A percentile compares a stretch with the other conserved stretches of the same genome.
phyloP scores from a whole-genome alignment of 2,888 invertebrate species.

The Sphecodes monilicornis region DNA sequence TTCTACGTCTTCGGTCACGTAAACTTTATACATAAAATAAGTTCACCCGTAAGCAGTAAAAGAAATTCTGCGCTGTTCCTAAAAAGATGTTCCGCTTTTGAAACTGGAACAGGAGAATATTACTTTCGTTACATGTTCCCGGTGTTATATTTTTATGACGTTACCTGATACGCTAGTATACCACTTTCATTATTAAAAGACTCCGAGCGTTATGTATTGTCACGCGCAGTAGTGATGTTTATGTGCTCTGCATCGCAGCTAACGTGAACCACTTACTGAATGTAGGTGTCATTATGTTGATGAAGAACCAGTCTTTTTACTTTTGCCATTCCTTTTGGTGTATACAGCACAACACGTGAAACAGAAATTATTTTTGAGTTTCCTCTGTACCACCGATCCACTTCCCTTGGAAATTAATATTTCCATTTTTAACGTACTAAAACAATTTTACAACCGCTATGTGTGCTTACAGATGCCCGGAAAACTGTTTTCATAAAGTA shows the following conservation, averaged over 20 bases:
- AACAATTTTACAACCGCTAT: background rate
- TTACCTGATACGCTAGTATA: constrained; percentile 1
- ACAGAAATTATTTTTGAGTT: background rate
- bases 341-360: background rate
- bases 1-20: background rate
- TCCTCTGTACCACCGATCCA: background rate
- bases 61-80: background rate
- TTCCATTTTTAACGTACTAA: background rate
- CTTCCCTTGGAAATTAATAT: background rate
- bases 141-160: constrained; percentile 3
- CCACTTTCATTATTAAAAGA: constrained; percentile 17
- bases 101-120: constrained; percentile 5
- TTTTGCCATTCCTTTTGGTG: background rate
- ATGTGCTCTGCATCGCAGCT: background rate
- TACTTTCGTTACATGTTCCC: constrained; percentile 1
- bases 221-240: constrained; percentile 1
- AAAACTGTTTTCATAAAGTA: too few species aligned
- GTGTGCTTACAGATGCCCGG: too few species aligned
- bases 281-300: constrained; percentile 4
- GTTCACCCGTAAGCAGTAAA: background rate
- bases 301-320: background rate
- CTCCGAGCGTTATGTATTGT: constrained; percentile 9
- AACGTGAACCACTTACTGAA: background rate
- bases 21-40: background rate
- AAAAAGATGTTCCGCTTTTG: background rate